phyloP scores from a whole-genome alignment of 2,888 invertebrate genomes.

The Stenodema calcarata region DNA sequence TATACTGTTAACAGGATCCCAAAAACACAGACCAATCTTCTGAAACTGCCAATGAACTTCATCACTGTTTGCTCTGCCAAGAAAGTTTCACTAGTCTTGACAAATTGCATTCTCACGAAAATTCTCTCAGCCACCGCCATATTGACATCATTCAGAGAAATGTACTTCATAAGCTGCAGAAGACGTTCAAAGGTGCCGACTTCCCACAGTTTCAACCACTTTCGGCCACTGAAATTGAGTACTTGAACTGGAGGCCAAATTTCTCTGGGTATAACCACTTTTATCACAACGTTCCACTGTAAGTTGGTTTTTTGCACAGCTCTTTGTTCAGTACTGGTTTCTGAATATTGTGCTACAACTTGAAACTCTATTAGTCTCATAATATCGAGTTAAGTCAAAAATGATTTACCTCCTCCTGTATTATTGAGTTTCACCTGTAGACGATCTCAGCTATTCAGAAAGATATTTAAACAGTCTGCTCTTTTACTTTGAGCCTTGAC shows the following conservation, averaged over 20 bases:
- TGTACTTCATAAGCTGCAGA: slow-evolving; percentile 30
- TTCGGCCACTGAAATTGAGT: slow-evolving; percentile 25
- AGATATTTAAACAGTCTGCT: too few species aligned
- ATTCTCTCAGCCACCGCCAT: slow-evolving; percentile 41
- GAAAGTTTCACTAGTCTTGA: slow-evolving; percentile 37
- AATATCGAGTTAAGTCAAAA: too few species aligned
- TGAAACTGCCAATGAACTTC: not conserved
- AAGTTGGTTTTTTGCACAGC: not conserved
- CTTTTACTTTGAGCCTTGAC: too few species aligned
- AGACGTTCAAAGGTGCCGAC: slow-evolving; percentile 7
- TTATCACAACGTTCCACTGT: slow-evolving; percentile 31
- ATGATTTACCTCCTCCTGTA: too few species aligned
- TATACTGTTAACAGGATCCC: not conserved
- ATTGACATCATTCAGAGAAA: slow-evolving; percentile 43
- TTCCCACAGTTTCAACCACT: slow-evolving; percentile 38
- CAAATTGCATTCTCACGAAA: slow-evolving; percentile 34
- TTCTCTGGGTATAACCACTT: slow-evolving; percentile 32
- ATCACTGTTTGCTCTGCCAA: slow-evolving; percentile 44
- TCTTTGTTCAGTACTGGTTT: not conserved
- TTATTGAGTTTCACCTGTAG: too few species aligned
- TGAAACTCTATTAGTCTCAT: not conserved
- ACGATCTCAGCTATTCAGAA: too few species aligned
- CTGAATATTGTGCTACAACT: not conserved
- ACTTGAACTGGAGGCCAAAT: slow-evolving; percentile 38
- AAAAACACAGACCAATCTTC: not conserved